Conservation (phyloP, 64 coral and sea anemone genomes). For the Pachyseris speciosa region DNA sequence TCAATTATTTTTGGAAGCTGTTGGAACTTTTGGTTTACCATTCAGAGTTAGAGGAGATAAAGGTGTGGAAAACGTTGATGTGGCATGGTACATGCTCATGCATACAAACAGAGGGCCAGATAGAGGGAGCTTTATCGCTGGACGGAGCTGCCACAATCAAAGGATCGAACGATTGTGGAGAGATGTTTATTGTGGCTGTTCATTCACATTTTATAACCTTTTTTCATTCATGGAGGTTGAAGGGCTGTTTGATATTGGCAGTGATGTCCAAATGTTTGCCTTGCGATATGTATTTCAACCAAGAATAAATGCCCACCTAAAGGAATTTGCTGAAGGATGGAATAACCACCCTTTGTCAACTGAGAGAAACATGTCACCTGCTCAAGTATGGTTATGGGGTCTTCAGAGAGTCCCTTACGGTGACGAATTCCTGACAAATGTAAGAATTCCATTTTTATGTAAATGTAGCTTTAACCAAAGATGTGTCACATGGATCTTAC, state of each 20-base stretch:
- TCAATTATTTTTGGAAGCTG: slow-evolving; percentile 6
- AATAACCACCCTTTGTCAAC: slow-evolving; percentile 64
- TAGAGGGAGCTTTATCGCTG: slow-evolving; percentile 69
- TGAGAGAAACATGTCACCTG: slow-evolving; percentile 62
- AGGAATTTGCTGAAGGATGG: slow-evolving; percentile 60
- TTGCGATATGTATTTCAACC: slow-evolving; percentile 42
- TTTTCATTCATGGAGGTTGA: slow-evolving; percentile 54
- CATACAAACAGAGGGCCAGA: slow-evolving; percentile 46
- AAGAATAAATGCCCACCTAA: slow-evolving; percentile 56
- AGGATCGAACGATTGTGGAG: too few species aligned
- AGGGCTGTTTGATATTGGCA: slow-evolving; percentile 44
- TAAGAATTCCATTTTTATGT: neutral
- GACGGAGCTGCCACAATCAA: too few species aligned
- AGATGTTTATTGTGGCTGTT: slow-evolving; percentile 45
- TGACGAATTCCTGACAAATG: slow-evolving; percentile 46
- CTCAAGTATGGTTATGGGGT: slow-evolving; percentile 60
- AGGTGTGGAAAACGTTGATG: slow-evolving; percentile 59
- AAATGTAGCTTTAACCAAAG: neutral
- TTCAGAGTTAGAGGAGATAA: slow-evolving; percentile 39
- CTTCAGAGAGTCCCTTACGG: slow-evolving; percentile 18
- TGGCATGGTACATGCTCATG: slow-evolving; percentile 55
- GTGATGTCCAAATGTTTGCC: slow-evolving; percentile 49
- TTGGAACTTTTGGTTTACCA: slow-evolving; percentile 41
- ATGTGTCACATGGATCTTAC: neutral
- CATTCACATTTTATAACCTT: slow-evolving; percentile 43